phyloP scores from a whole-genome alignment of 2,113 vertebrate genomes.

The Aphelocoma coerulescens region DNA sequence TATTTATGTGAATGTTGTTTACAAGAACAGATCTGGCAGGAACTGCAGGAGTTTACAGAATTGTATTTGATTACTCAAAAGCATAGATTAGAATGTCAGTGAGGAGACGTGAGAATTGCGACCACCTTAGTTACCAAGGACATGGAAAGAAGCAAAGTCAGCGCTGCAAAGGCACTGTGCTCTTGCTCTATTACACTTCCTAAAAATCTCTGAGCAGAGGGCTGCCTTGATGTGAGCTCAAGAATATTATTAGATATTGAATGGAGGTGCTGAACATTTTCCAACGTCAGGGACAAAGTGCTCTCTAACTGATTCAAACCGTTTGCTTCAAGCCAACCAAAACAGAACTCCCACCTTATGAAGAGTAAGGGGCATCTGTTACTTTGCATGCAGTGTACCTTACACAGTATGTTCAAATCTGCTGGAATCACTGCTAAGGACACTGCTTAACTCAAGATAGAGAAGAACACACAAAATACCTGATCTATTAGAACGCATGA shows the following conservation, averaged over 20 bases:
- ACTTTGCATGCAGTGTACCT: not conserved
- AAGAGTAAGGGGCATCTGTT: not conserved
- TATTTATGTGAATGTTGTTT: not conserved
- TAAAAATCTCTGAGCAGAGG: not conserved
- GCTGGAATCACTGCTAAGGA: not conserved
- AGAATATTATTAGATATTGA: not conserved
- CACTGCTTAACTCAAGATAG: not conserved
- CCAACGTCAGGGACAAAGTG: not conserved
- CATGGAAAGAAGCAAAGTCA: not conserved
- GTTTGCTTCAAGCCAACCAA: not conserved
- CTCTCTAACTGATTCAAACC: not conserved
- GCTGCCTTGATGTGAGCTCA: not conserved
- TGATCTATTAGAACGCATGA: not conserved
- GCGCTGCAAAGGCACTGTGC: not conserved
- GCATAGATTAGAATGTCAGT: not conserved
- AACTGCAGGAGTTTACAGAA: not conserved
- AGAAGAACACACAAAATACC: not conserved
- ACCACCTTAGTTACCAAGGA: not conserved
- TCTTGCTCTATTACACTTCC: not conserved
- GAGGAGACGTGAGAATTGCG: not conserved
- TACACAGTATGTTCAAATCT: not conserved
- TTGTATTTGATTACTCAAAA: not conserved
- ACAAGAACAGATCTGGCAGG: not conserved
- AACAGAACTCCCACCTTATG: not conserved
- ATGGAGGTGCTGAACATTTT: not conserved